Base-by-base conservation (phyloP, 2,888 invertebrate species). In the Calliphora vomitoria region DNA sequence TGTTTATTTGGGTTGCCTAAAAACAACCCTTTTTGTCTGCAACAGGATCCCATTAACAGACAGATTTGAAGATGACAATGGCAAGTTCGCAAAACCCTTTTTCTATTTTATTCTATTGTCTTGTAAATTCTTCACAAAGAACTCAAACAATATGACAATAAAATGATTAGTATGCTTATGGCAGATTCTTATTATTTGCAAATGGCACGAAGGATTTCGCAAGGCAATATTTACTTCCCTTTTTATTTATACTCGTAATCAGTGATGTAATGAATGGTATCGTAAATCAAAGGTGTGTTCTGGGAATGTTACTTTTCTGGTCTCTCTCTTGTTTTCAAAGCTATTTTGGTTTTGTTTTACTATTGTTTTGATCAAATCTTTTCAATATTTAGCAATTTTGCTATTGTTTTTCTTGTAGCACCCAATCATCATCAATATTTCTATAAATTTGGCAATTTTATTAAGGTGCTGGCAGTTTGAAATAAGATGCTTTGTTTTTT, bases 161-260 rank as follows among this genome's bases (percentile, higher is more conserved):
- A 78, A 71, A 76, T 83, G 25, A 83, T 71, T 78, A 83, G 69
- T 55, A 41, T 76, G 53, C 31, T 83, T 71, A 60, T 82, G 75
- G 60, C 50, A 76, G 69, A 62, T 76, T 53, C 62, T 15, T 15
- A 15, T 18, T 58, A 44, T 82, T 69, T 38, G 80, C 60, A 71
- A 80, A 53, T 50, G 50, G 8, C 25, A 50, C 8, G n/a, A 62
- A 47, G 31, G 58, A 60, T 60, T 80, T 71, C 15, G 47, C 66
- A 38, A 58, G 50, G 25, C 10, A n/a, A 38, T 3, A 64, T 18
- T 38, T 64, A 38, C 38, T 18, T 64, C 18, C 62, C n/a, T 38
- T 35, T 62, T 15, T 25, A 25, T 25, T 20, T 55, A 53, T n/a
- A 53, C 25, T 38, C 18, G 8, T 53, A 41, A 62, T 62, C 60